Evolutionary conservation across 2,888 invertebrate genomes (phyloP).

Genomic region (Lottia gigantea): DNA sequence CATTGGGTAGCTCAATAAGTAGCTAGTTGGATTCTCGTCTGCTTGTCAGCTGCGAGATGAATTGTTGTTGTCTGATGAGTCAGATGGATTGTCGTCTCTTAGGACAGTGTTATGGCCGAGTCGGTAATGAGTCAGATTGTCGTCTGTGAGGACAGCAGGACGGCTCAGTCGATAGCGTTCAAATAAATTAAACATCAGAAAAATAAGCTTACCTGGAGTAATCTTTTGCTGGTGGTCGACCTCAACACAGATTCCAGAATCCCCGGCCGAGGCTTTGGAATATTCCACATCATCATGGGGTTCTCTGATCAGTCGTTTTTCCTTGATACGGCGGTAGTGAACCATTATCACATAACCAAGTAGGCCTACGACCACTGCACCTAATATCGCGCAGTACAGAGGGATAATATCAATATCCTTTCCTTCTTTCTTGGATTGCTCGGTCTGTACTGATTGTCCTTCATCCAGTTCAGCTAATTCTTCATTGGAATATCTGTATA

Average conservation of each 20-base stretch:
- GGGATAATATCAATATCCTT: slow-evolving; percentile 56
- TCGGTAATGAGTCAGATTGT: no score
- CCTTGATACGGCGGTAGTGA: slow-evolving; percentile 49
- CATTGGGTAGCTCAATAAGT: no score
- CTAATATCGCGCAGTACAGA: slow-evolving; percentile 64
- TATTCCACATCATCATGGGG: slow-evolving; percentile 56
- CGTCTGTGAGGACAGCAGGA: no score
- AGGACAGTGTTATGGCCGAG: no score
- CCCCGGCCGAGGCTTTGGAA: slow-evolving; percentile 50
- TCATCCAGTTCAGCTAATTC: background rate
- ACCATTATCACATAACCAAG: slow-evolving; percentile 64
- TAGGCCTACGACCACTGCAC: slow-evolving; percentile 60
- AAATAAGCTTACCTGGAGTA: slow-evolving; percentile 13
- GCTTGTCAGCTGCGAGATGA: no score
- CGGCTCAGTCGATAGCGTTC: no score
- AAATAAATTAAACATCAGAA: background rate
- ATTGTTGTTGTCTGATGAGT: no score
- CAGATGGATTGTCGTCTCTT: no score
- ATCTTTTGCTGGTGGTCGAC: slow-evolving; percentile 49
- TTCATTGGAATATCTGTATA: slow-evolving; percentile 7
- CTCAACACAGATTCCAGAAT: slow-evolving; percentile 58
- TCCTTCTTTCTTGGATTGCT: slow-evolving; percentile 23
- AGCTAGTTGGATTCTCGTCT: no score
- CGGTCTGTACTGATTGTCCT: background rate
- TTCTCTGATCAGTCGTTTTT: slow-evolving; percentile 44